Conservation (phyloP, 2,888 invertebrate genomes). For the Cylindroiulus punctatus region DNA sequence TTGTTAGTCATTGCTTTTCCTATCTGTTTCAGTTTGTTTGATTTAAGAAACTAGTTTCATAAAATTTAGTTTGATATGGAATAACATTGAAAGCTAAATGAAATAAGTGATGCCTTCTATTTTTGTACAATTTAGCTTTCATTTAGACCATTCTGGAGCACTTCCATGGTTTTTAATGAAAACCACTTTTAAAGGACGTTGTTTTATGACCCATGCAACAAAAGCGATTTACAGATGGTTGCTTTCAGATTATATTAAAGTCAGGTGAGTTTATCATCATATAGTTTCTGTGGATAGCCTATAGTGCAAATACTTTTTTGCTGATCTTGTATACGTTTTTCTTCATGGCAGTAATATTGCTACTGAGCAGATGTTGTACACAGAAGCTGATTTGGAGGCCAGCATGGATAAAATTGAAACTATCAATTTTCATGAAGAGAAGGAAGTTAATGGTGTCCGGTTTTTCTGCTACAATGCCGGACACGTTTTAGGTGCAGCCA, state of each 20-base stretch:
- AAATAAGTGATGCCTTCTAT: background rate
- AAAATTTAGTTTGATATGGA: background rate
- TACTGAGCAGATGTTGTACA: constrained; percentile 95
- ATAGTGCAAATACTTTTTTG: background rate
- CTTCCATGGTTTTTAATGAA: constrained; percentile 97
- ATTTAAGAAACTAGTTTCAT: too few species aligned
- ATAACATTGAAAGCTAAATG: background rate
- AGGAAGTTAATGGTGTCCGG: constrained; percentile 93
- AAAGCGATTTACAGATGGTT: constrained; percentile 99
- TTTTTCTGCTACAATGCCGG: constrained; percentile 99
- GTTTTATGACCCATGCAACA: constrained; percentile 99
- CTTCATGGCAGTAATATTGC: constrained; percentile 80
- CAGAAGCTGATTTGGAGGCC: constrained; percentile 94
- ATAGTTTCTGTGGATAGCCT: background rate
- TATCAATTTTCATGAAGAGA: constrained; percentile 97
- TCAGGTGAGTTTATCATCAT: constrained; percentile 72
- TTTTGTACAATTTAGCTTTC: constrained; percentile 77
- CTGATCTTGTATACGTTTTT: background rate
- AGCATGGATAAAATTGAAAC: constrained; percentile 99
- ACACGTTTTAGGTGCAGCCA: constrained; percentile 98
- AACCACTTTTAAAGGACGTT: constrained; percentile 95
- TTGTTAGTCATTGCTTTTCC: too few species aligned
- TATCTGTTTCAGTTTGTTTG: too few species aligned
- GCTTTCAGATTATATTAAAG: constrained; percentile 98
- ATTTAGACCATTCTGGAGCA: constrained; percentile 97